Evolutionary conservation across 1,140 invertebrate genomes (phyloP).

Genomic region (Aphis craccivora): DNA sequence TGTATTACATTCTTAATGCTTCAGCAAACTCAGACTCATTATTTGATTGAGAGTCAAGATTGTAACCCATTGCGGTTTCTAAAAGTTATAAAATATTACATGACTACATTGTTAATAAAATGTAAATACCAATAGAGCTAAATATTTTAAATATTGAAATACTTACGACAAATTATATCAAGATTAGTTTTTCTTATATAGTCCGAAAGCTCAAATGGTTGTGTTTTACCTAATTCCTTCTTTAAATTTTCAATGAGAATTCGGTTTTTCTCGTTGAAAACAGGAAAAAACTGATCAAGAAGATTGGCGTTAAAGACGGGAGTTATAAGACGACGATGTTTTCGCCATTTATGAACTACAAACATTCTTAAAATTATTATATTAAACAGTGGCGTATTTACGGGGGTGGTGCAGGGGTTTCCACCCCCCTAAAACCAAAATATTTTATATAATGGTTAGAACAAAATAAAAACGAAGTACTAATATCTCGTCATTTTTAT

Average conservation of each 20-base stretch:
- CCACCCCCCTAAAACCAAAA: no score
- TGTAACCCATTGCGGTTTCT: conserved; percentile 87
- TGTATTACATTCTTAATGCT: conserved; percentile 60
- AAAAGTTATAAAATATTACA: conserved; percentile 59
- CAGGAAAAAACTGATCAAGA: conserved; percentile 69
- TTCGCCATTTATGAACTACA: background rate
- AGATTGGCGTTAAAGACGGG: background rate
- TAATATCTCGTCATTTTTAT: no score
- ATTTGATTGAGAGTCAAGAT: conserved; percentile 76
- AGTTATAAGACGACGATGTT: background rate
- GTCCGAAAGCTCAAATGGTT: conserved; percentile 63
- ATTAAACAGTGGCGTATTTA: no score
- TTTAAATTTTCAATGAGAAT: conserved; percentile 65
- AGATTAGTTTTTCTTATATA: conserved; percentile 74
- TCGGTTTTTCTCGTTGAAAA: conserved; percentile 77
- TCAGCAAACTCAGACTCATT: conserved; percentile 64
- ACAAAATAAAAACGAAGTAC: no score
- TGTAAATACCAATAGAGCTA: background rate
- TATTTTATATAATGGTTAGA: no score
- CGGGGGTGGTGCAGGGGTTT: no score
- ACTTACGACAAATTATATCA: conserved; percentile 81
- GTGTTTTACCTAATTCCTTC: conserved; percentile 60
- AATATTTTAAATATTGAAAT: background rate
- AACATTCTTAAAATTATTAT: background rate
- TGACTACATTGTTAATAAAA: background rate